Percentiles rank a stretch among this genome's conserved stretches.
Conservation (phyloP, 2,888 invertebrate genomes). For the Keiferia lycopersicella region DNA sequence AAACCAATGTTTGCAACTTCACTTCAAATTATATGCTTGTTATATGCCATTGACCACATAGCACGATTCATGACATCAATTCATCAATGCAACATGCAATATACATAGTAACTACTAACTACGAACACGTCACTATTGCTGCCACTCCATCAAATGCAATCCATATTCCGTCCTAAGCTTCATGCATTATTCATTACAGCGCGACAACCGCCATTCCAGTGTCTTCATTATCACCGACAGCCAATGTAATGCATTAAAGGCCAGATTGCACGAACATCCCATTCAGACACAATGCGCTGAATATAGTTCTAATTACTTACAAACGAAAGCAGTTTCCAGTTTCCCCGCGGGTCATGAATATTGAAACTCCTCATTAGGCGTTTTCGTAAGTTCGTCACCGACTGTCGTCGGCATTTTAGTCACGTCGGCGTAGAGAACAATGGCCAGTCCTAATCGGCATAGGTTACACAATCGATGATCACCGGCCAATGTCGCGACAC, state of each 20-base stretch:
- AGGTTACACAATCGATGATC: constrained; percentile 69
- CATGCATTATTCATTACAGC: constrained; percentile 56
- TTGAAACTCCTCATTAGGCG: constrained; percentile 56
- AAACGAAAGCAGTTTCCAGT: constrained; percentile 62
- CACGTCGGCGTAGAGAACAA: constrained; percentile 67
- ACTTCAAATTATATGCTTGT: neutral
- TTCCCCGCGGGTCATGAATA: constrained; percentile 69
- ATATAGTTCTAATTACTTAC: constrained; percentile 51
- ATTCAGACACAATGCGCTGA: constrained; percentile 41
- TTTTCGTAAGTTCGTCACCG: constrained; percentile 59
- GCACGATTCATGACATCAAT: constrained; percentile 17
- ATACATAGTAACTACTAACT: constrained; percentile 14
- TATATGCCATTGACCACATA: neutral
- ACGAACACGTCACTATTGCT: neutral
- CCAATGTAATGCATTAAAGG: constrained; percentile 34
- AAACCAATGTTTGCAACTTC: neutral
- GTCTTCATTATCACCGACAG: constrained; percentile 43
- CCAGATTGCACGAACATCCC: constrained; percentile 37
- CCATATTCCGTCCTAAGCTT: constrained; percentile 39
- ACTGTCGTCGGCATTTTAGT: constrained; percentile 43
- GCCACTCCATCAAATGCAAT: constrained; percentile 15
- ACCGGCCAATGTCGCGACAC: constrained; percentile 73
- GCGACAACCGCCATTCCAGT: constrained; percentile 37
- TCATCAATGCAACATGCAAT: constrained; percentile 12
- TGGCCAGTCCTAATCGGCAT: constrained; percentile 72